Evolutionary conservation across 2,113 vertebrate genomes (phyloP).

Genomic region (Aegotheles bennettii): DNA sequence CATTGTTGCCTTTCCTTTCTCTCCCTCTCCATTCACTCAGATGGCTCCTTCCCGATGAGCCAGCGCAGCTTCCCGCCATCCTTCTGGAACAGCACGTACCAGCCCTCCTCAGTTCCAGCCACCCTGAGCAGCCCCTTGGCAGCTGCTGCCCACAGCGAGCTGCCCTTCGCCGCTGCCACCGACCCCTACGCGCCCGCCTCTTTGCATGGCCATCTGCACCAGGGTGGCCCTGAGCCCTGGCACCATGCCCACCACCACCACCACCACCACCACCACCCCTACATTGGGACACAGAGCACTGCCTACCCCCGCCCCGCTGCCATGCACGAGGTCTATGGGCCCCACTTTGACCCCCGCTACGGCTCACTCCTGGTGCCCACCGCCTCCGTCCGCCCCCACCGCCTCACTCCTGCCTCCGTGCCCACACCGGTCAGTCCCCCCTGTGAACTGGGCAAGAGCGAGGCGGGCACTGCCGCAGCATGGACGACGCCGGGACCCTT

Average conservation of each 20-base stretch:
- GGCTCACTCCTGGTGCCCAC: constrained; percentile 87
- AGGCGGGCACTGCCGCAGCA: constrained; percentile 69
- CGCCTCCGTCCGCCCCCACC: constrained; percentile 83
- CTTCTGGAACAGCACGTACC: constrained; percentile 98
- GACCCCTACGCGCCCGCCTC: constrained; percentile 87
- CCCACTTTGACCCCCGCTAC: constrained; percentile 91
- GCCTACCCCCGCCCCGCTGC: constrained; percentile 81
- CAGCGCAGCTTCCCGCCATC: constrained; percentile 94
- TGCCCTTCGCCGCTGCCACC: constrained; percentile 75
- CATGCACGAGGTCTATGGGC: constrained; percentile 91
- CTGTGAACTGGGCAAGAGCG: constrained; percentile 87
- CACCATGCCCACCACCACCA: constrained; percentile 88
- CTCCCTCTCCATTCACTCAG: constrained; percentile 52
- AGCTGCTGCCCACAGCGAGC: constrained; percentile 79
- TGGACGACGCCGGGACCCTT: constrained; percentile 86
- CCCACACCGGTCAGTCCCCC: constrained; percentile 79
- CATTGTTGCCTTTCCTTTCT: neutral
- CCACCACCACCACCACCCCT: constrained; percentile 84
- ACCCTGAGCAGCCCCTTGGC: constrained; percentile 77
- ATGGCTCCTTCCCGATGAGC: constrained; percentile 93
- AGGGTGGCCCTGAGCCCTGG: constrained; percentile 87
- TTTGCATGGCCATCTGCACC: constrained; percentile 92
- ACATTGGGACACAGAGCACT: constrained; percentile 82
- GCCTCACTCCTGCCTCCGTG: constrained; percentile 77
- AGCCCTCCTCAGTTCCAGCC: constrained; percentile 75